A percentile compares a stretch with the other conserved stretches of the same genome.
Evolutionary conservation across 2,797 vertebrate species (phyloP).

Genomic region (Nothura maculosa): DNA sequence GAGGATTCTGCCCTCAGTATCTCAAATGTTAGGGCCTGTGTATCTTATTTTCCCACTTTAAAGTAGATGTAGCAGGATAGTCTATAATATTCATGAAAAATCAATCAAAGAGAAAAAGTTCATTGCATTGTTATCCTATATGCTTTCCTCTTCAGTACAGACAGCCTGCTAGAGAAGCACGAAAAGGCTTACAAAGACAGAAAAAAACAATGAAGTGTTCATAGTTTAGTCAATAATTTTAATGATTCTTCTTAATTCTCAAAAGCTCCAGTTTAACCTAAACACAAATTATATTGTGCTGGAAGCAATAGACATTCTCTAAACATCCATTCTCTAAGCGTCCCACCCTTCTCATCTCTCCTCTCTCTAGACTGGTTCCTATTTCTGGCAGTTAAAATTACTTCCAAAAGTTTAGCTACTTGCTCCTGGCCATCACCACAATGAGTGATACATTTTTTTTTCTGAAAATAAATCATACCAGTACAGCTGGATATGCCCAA

Average conservation of each 20-base stretch:
- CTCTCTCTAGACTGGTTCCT: background rate
- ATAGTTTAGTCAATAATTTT: background rate
- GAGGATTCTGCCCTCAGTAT: background rate
- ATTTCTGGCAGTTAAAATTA: background rate
- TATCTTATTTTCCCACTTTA: background rate
- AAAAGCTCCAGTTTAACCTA: background rate
- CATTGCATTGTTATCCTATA: background rate
- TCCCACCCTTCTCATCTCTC: background rate
- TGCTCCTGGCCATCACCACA: background rate
- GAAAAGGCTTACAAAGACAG: background rate
- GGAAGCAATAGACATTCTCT: background rate
- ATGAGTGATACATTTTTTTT: background rate
- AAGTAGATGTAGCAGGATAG: background rate
- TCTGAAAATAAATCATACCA: conserved; percentile 13
- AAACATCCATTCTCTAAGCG: background rate
- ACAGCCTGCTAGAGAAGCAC: background rate
- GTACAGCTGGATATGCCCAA: background rate
- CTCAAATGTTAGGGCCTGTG: rapidly evolving
- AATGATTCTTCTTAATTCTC: background rate
- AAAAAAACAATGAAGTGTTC: background rate
- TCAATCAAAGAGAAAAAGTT: background rate
- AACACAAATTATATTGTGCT: background rate
- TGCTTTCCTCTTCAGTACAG: background rate
- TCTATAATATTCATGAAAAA: background rate
- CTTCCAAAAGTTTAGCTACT: conserved; percentile 9